Base-by-base conservation (phyloP, 2,888 invertebrate genomes). In the Thecocarcelia acutangulata region DNA sequence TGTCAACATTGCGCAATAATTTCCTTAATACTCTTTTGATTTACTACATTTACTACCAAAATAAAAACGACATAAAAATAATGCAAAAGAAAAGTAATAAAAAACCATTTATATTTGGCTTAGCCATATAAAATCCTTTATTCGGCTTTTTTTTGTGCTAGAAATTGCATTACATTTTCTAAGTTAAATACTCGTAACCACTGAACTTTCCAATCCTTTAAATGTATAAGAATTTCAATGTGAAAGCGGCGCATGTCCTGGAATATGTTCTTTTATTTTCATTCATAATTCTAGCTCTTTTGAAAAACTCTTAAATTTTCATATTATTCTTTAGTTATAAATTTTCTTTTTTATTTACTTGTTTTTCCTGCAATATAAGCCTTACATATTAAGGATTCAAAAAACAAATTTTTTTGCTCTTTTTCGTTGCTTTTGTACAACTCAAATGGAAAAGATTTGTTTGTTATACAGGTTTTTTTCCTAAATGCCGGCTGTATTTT, bases 1-100 rank as follows among this genome's bases (percentile, higher is more conserved):
- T n/a, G 37, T 9, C 12, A 68, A 42, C 54, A 76, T 76, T 76
- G 76, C 69, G 68, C 61, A 69, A 76, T 63, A 56, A 54, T 28
- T 19, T 37, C 12, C 19, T 69, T 61, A 52, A 69, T 76, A 42
- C 61, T 61, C 21, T 40, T 61, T 54, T 61, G 40, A 68, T 76
- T 76, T 56, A 21, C 54, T 66, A 58, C 19, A 33, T 69, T 54
- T 56, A 42, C 58, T 52, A 52, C 48, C 15, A 66, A 58, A 50
- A 37, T 46, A 28, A 64, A 13, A 59, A 11, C 19, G 19, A 17
- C 24, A 52, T 24, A 2, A 54, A 40, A 37, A 17, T 17, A 19
- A 50, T 4, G 37, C n/a, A 37, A 37, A 28, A 50, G 42, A 48
- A 13, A 17, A 19, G n/a, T 17, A 44, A 56, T 52, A 52, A 21